Base-by-base conservation (phyloP, 2,888 invertebrate species). In the Drosophila nr. perissopoda region DNA sequence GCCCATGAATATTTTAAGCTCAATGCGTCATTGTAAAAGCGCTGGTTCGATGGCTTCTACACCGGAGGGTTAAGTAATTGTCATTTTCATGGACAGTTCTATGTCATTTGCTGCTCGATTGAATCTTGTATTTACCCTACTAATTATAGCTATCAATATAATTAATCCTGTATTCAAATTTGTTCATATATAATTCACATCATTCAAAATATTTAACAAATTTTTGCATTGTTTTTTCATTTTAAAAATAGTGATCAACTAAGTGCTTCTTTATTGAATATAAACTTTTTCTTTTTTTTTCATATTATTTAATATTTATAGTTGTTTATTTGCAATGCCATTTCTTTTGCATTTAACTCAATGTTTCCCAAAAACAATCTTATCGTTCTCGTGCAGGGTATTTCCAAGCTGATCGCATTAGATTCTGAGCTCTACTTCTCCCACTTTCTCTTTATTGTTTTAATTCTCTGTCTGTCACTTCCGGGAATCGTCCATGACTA, bases 401-500 rank as follows among this genome's bases (percentile, higher is more conserved):
- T 76, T 21, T 16, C 3, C 4, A 13, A 33, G 46, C n/a, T 33
- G 42, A 29, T 64, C 36, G 46, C 25, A 8, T n/a, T 36, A 7
- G 13, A 27, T 13, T 62, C 21, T 1, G 21, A 49, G 36, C 36
- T 48, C 21, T 51, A 38, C 7, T n/a, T 31, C 34, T 18, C 16
- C 10, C 27, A 8, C 31, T 61, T 7, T 56, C 25, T 40, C 11
- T 27, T 4, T 21, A 13, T n/a, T 8, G 33, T n/a, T 38, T 53
- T 33, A 29, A n/a, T 11, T 48, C 57, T 31, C 67, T 56, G 57
- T 64, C 58, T 67, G 65, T 61, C 49, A 58, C 62, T 57, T 70
- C 70, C 64, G 70, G 76, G 60, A 52, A 68, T 63, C 27, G 59
- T 60, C 48, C 48, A 42, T 46, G 73, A 72, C 67, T 53, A 72